Conservation (phyloP, 2,888 invertebrate genomes). For the Erebia ligea region DNA sequence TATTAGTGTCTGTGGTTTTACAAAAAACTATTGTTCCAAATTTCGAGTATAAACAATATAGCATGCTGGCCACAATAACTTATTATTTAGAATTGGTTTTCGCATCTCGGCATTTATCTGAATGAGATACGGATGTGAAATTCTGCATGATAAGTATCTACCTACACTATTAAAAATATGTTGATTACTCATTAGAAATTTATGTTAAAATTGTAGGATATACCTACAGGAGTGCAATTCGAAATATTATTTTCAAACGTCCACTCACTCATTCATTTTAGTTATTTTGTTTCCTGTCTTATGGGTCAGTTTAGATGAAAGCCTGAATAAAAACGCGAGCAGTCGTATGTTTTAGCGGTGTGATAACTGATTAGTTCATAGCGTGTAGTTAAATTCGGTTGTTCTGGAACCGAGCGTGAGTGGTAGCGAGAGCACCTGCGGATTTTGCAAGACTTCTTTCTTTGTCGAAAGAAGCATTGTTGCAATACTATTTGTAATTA, state of each 20-base stretch:
- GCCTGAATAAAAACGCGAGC: background rate
- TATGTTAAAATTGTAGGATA: slow-evolving; percentile 25
- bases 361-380: slow-evolving; percentile 4
- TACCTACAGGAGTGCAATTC: slow-evolving; percentile 40
- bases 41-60: slow-evolving; percentile 2
- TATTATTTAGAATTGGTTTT: slow-evolving; percentile 63
- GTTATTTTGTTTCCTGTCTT: slow-evolving; percentile 9
- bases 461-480: slow-evolving; percentile 64
- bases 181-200: slow-evolving; percentile 20
- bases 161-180: slow-evolving; percentile 13
- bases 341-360: slow-evolving; percentile 1
- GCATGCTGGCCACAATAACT: slow-evolving; percentile 40
- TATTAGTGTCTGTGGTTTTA: too few relatives aligned
- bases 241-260: slow-evolving; percentile 37
- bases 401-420: slow-evolving; percentile 32
- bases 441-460: slow-evolving; percentile 72
- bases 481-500: slow-evolving; percentile 49
- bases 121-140: slow-evolving; percentile 66
- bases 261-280: slow-evolving; percentile 27
- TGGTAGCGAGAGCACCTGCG: slow-evolving; percentile 39
- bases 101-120: slow-evolving; percentile 79
- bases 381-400: slow-evolving; percentile 13
- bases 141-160: slow-evolving; percentile 54
- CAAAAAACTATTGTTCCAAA: background rate
- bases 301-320: background rate